Evolutionary conservation across 2,113 vertebrate genomes (phyloP), one percentile per base, ranked within the genome.

Genomic region (Alligator sinensis): DNA sequence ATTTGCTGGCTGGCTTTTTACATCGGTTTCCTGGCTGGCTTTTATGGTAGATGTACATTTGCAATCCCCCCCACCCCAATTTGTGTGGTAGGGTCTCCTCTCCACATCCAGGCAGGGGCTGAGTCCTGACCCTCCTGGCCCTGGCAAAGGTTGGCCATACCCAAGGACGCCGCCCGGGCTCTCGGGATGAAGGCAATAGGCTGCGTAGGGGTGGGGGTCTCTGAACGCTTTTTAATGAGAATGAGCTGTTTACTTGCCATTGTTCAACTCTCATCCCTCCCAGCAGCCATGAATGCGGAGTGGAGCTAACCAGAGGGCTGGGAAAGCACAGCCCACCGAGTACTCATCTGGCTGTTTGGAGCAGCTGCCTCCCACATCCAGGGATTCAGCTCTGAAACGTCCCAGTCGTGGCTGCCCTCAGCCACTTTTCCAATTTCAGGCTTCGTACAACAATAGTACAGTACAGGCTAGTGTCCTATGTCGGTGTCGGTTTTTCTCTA

Each of bases 381-480:
- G 16, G 3, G n/a, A 57, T 85, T n/a, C 25, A 16, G 5, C 74
- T 28, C 2, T 3, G 2, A 21, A 21, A 9, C 1, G 0, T 84
- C 16, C 18, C 6, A n/a, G n/a, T 15, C 62, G 24, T 7, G 11
- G 84, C 59, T 16, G 4, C 7, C 27, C 21, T 0, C 0, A 9
- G 22, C 79, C 60, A 5, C 61, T 86, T 21, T 78, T 57, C 82
- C 55, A 75, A 58, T 72, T 77, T 57, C 8, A 79, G 25, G 34
- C 82, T 94, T 92, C 79, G 6, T 14, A 5, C 82, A 2, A 47
- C 57, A 2, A 75, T 62, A 61, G 0, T 3, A 22, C 47, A 78
- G n/a, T 64, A 17, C 7, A 27, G 55, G 8, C 24, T 2, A 47
- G 47, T 47, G 0, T 58, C 47, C 66, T 84, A 38, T 80, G 74